Evolutionary conservation across 2,888 invertebrate genomes (phyloP), one percentile per base, ranked within the genome.

Genomic region (Sipunculus nudus): DNA sequence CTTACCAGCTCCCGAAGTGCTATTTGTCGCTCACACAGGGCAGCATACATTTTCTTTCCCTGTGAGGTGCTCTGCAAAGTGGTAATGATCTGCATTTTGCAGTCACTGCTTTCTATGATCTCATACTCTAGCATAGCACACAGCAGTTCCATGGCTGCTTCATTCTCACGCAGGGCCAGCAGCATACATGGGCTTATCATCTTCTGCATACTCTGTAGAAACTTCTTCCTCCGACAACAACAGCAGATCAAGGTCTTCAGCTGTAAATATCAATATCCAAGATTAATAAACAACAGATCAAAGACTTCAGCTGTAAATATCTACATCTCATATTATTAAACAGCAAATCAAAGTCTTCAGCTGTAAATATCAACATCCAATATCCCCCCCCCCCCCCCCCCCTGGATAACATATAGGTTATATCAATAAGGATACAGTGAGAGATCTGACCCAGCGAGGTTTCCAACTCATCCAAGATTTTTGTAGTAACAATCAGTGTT

Each of bases 71-170:
- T 90, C 78, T 91, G 90, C 54, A 92, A 85, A 0, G 91, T 89
- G 31, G 90, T 90, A 45, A 90, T 89, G 61, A 90, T 89, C 84
- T 91, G 91, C 68, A 90, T 83, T 70, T 84, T 83, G 63, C 85
- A 80, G 71, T 87, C 88, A 64, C 78, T 73, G 62, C 86, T 87
- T 31, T 87, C 85, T 25, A 89, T 80, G 28, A 91, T 86, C 75
- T 91, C 89, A 89, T 91, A 89, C 82, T 92, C 92, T 63, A 92
- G 84, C 88, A 92, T 90, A 49, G 90, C 86, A 81, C 91, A 91
- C 53, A 92, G 85, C 0, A 89, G 88, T 81, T 84, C 82, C 77
- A 84, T 81, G 28, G 84, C 81, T 39, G 82, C 79, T 88, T 78
- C 73, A 68, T 82, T 81, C 76, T 89, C 91, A 61, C 90, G 86